Evolutionary conservation across 2,888 invertebrate species (phyloP).

Genomic region (Zhuqinia jingwanae): DNA sequence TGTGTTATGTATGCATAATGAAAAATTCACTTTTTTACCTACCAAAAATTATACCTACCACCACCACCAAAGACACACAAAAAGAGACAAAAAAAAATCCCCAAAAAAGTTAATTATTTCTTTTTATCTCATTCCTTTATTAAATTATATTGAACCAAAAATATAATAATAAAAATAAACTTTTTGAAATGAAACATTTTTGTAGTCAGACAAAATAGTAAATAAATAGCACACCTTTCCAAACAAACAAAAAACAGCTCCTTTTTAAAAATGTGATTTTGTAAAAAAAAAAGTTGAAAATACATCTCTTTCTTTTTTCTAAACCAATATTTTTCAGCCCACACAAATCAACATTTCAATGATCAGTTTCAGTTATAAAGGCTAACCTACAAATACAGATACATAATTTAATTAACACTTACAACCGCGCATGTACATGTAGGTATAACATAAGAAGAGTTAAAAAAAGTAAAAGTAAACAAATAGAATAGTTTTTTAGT

Average conservation of each 20-base stretch:
- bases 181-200: background rate
- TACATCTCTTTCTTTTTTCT: slow-evolving; percentile 26
- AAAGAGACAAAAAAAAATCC: background rate
- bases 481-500: background rate
- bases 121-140: slow-evolving; percentile 18
- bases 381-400: slow-evolving; percentile 36
- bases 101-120: background rate
- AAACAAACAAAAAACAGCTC: background rate
- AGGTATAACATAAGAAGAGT: background rate
- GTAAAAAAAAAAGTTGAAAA: background rate
- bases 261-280: slow-evolving; percentile 15
- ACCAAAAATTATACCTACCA: background rate
- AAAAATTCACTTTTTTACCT: background rate
- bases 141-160: background rate
- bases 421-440: background rate
- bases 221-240: slow-evolving; percentile 20
- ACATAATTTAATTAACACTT: slow-evolving; percentile 27
- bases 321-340: slow-evolving; percentile 6
- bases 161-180: background rate
- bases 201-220: background rate
- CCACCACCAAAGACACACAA: background rate
- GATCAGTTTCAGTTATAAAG: background rate
- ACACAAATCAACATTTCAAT: background rate
- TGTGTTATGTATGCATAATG: slow-evolving; percentile 36
- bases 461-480: slow-evolving; percentile 37